Conservation (phyloP, 2,113 vertebrate genomes). For the Rostratula benghalensis region DNA sequence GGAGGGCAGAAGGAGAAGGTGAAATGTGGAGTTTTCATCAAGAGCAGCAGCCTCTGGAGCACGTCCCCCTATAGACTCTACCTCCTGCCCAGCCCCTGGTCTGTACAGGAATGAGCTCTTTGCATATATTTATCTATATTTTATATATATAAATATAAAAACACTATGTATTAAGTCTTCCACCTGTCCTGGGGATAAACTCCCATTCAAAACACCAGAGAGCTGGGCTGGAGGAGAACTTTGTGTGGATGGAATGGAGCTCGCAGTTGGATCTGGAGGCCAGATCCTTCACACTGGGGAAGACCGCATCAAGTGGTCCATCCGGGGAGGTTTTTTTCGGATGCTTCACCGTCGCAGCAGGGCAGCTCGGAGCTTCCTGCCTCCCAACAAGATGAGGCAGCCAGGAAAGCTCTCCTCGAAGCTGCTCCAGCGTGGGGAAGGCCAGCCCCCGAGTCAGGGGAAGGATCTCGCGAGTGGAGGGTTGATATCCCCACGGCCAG, state of each 20-base stretch:
- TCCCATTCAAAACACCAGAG: not conserved
- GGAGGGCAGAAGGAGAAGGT: not conserved
- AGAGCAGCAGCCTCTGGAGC: not conserved
- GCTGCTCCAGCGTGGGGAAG: not conserved
- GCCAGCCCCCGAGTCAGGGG: not conserved
- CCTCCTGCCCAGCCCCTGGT: not conserved
- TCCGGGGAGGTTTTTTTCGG: too few relatives aligned
- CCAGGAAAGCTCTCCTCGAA: not conserved
- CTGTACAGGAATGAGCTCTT: not conserved
- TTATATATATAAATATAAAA: not conserved
- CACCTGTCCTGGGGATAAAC: not conserved
- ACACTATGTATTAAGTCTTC: not conserved
- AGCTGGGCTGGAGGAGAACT: too few relatives aligned
- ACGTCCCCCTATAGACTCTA: fast-evolving
- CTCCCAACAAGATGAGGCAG: not conserved
- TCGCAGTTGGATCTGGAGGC: not conserved
- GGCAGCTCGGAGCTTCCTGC: not conserved
- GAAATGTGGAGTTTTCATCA: not conserved
- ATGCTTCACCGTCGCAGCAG: fast-evolving
- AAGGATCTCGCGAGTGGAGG: not conserved
- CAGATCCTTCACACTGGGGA: not conserved
- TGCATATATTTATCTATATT: too few relatives aligned
- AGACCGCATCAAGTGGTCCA: not conserved
- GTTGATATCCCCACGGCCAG: fast-evolving
- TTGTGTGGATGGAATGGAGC: not conserved